Evolutionary conservation across 2,797 vertebrate genomes (phyloP), one percentile per base, ranked within the genome.

Genomic region (Anniella stebbinsi): DNA sequence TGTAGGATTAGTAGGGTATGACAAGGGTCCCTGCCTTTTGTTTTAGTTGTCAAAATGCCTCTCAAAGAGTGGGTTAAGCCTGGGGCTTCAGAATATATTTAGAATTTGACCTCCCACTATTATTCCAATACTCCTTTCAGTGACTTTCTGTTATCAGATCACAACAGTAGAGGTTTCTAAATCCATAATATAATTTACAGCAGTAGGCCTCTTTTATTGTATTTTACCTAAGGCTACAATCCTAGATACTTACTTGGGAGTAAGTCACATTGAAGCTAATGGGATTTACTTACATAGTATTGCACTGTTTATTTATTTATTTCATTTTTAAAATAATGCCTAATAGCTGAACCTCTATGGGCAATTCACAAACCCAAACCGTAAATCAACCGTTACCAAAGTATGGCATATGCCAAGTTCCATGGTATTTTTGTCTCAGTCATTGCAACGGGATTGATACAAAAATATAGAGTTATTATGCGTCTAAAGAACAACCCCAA

Each of bases 391-490:
- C 77, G 5, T 8, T 73, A 84, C 54, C 90, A 76, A 57, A 51
- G n/a, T 30, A 1, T 70, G 10, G 41, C 25, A 48, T 0, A 0
- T 28, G 11, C 0, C 1, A 36, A 0, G 0, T 45, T 87, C 67
- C 81, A 5, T 88, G 86, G 84, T 8, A 0, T 25, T 36, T 73
- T 73, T 17, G 0, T 73, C 84, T 12, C 80, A 15, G 67, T 45
- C 10, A 84, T 76, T 91, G n/a, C 33, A 72, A 91, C 28, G 1
- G 0, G 1, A 57, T 23, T 67, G 18, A 8, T n/a, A 72, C 2
- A 63, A 60, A 92, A 94, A 93, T 1, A 77, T 0, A 77, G 11
- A 84, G 0, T 38, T 88, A 72, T 84, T 93, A 84, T 66, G 0
- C 63, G 63, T 88, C 86, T 8, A 86, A 93, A 41, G 33, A 81